Evolutionary conservation across 2,797 vertebrate genomes (phyloP).

Genomic region (Zenarchopterus dispar): DNA sequence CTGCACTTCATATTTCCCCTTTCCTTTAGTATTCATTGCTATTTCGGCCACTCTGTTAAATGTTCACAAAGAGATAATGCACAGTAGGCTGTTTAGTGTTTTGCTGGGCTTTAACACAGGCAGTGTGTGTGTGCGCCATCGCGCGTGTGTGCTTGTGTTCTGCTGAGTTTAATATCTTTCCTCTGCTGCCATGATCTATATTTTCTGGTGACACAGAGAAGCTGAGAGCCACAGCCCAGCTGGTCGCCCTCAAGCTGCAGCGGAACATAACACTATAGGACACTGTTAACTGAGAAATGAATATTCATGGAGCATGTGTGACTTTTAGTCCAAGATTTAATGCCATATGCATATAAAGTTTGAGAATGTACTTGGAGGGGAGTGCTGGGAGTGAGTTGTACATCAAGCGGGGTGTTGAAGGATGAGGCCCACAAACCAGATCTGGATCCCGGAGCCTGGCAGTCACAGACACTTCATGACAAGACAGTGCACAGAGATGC

Average conservation of each 20-base stretch:
- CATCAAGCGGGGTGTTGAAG: conserved; percentile 33
- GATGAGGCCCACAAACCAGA: conserved; percentile 66
- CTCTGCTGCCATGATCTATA: conserved; percentile 39
- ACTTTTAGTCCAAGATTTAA: conserved; percentile 32
- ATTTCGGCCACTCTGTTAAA: conserved; percentile 4
- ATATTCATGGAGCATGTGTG: conserved; percentile 34
- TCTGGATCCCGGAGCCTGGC: conserved; percentile 49
- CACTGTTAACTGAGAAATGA: conserved; percentile 28
- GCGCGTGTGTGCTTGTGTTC: conserved; percentile 19
- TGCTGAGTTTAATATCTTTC: conserved; percentile 43
- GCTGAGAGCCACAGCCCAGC: conserved; percentile 53
- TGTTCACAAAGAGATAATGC: conserved; percentile 13
- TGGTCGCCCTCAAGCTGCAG: conserved; percentile 51
- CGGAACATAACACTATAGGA: conserved; percentile 44
- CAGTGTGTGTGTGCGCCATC: conserved; percentile 1
- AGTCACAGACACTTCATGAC: conserved; percentile 43
- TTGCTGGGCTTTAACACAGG: conserved; percentile 24
- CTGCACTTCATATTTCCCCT: background rate
- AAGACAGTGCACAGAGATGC: conserved; percentile 39
- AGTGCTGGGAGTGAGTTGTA: conserved; percentile 20
- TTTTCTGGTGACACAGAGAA: conserved; percentile 38
- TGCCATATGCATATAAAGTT: conserved; percentile 24
- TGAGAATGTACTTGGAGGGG: background rate
- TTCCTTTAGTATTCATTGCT: conserved; percentile 3
- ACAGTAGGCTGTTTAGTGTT: conserved; percentile 13